phyloP scores from a whole-genome alignment of 2,797 vertebrate species.

The Coilia nasus region DNA sequence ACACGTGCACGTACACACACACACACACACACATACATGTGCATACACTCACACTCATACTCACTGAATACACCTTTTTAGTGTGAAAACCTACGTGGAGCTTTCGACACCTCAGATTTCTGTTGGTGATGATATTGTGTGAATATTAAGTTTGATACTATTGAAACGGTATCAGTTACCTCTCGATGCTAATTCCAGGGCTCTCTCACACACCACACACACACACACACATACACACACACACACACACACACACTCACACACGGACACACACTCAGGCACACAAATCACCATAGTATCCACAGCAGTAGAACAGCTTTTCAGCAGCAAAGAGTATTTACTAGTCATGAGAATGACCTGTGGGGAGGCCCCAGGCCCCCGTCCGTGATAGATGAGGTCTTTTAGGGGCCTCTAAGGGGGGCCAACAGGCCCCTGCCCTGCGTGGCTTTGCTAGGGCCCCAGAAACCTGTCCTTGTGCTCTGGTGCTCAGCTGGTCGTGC shows the following conservation, averaged over 20 bases:
- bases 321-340: background rate
- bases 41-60: background rate
- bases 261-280: background rate
- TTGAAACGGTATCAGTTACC: background rate
- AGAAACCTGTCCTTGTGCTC: background rate
- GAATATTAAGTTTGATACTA: background rate
- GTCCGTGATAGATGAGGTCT: background rate
- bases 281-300: background rate
- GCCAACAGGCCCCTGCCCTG: background rate
- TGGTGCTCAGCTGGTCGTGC: background rate
- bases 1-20: background rate
- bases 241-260: background rate
- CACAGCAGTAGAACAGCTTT: background rate
- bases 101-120: background rate
- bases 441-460: too few species aligned
- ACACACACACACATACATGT: conserved; percentile 13
- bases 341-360: conserved; percentile 16
- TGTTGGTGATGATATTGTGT: conserved; percentile 20
- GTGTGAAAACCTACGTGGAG: background rate
- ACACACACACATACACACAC: background rate
- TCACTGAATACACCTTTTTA: conserved; percentile 6
- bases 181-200: too few species aligned
- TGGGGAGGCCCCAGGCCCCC: background rate
- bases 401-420: conserved; percentile 2
- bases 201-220: background rate